Evolutionary conservation across 2,888 invertebrate species (phyloP).

Genomic region (Gasteruption jaculator): DNA sequence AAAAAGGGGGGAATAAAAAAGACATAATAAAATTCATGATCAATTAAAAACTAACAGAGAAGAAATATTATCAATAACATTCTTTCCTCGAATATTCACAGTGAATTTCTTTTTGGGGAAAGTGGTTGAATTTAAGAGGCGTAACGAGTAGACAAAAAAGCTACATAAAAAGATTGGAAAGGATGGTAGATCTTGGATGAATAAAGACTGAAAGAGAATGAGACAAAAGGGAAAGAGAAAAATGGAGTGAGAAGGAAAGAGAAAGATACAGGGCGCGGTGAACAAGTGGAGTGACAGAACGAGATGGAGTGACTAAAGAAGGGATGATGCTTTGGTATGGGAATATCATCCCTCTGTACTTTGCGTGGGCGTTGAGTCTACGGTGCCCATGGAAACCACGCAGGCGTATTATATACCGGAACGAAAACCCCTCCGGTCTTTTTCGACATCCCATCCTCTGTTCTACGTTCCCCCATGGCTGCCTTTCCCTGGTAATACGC

Average conservation of each 20-base stretch:
- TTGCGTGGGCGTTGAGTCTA: constrained; percentile 46
- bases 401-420: constrained; percentile 41
- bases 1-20: no score
- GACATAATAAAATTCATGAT: no score
- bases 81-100: no score
- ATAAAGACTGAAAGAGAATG: constrained; percentile 9
- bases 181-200: no score
- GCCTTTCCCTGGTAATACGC: constrained; percentile 45
- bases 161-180: no score
- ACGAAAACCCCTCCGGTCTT: constrained; percentile 38
- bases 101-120: no score
- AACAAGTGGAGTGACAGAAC: constrained; percentile 39
- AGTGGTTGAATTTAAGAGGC: no score
- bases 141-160: no score
- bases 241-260: constrained; percentile 7
- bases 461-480: constrained; percentile 31
- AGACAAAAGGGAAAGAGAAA: constrained; percentile 3
- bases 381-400: constrained; percentile 51
- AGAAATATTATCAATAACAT: no score
- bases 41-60: no score
- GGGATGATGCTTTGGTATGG: constrained; percentile 31
- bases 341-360: constrained; percentile 27
- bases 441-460: constrained; percentile 32
- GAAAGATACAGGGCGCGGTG: constrained; percentile 23
- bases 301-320: constrained; percentile 41